Evolutionary conservation across 2,888 invertebrate genomes (phyloP), one percentile per base, ranked within the genome.

Genomic region (Lithophane leautieri): DNA sequence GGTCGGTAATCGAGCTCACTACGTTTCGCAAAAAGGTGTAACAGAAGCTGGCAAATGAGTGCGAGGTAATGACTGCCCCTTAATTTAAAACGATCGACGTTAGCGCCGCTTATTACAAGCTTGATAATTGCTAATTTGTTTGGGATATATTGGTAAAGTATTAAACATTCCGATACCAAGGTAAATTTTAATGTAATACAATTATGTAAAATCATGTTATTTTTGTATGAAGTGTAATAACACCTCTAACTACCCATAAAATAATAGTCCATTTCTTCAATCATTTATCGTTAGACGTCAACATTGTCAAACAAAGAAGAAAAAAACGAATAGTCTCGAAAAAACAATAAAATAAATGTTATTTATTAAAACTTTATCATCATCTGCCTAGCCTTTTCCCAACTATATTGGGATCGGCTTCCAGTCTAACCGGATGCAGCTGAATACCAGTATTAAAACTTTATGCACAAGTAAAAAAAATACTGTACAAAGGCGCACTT

Each of bases 41-140:
- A 96, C 96, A 95, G 96, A 94, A 96, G 96, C 95, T 88, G 85
- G 91, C 92, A 92, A 92, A 94, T 92, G 92, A 92, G 89, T 90
- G 86, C 88, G 72, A 86, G 89, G 90, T 96, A 95, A 96, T 94
- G 94, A 94, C 92, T 93, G 92, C 92, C 90, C 91, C 93, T 94
- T 95, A 93, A 93, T 94, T 94, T 93, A 92, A 93, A 92, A 91
- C 91, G 89, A 92, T 90, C 90, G 89, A 84, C 78, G 87, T 86
- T 88, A 89, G 88, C 87, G 90, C 90, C 89, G 88, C 84, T 82
- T 89, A 90, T 92, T 89, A 89, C 90, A 88, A 87, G 88, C 84
- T 82, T 78, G 84, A 89, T 94, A 93, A 95, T 95, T 94, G 92
- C 91, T 91, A 91, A 93, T 94, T 93, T 93, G 92, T 92, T 92